Percentiles rank a stretch among this genome's conserved stretches.
Conservation (phyloP, 1,140 invertebrate genomes). For the Dreissena polymorpha region DNA sequence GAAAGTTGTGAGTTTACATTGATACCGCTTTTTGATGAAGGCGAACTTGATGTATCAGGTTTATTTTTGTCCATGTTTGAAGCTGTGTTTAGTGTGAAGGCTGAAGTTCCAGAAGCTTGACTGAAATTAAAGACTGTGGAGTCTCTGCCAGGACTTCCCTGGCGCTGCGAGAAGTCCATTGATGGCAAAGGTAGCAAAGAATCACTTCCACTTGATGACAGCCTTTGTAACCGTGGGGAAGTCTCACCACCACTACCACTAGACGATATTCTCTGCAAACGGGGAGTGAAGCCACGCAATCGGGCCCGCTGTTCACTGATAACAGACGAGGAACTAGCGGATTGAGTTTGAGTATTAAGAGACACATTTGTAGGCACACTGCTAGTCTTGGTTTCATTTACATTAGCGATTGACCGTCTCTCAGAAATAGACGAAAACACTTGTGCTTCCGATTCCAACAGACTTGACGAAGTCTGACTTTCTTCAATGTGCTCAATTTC, state of each 20-base stretch:
- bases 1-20: neutral
- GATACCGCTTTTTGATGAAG: neutral
- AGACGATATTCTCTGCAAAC: neutral
- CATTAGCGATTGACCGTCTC: too few relatives aligned
- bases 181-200: conserved; percentile 40
- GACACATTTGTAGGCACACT: too few relatives aligned
- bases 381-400: too few relatives aligned
- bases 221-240: conserved; percentile 25
- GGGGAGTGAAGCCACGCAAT: neutral
- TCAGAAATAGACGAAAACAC: too few relatives aligned
- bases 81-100: neutral
- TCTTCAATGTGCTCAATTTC: neutral
- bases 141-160: conserved; percentile 19
- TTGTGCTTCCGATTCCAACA: neutral
- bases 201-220: conserved; percentile 14
- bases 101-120: neutral
- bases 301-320: neutral
- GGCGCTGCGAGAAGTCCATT: conserved; percentile 39
- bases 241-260: neutral
- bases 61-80: neutral
- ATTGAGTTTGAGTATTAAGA: too few relatives aligned
- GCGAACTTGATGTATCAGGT: neutral
- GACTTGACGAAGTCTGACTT: neutral
- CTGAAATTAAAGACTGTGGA: conserved; percentile 20
- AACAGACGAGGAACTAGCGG: neutral